A percentile compares a stretch with the other conserved stretches of the same genome.
These are phyloP conservation scores for Denticeps clupeoides DNA, from an alignment of 2,797 vertebrate genomes.

Conservation along the genomic window DNA sequence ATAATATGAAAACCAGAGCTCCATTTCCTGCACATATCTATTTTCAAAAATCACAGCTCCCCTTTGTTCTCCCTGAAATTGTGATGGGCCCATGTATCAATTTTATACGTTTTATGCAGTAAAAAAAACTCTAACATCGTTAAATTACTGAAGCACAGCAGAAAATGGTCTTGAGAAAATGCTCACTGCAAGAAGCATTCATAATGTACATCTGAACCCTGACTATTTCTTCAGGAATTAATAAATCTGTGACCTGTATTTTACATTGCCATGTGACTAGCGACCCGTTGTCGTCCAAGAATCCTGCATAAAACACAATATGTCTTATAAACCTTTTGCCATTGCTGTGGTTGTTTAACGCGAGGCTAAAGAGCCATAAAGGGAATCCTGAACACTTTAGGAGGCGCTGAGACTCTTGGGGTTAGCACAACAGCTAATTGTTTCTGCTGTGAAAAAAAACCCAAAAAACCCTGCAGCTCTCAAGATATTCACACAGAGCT, in stretches of 20 bases:
- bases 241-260: slow-evolving; percentile 50
- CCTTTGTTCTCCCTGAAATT: too few species aligned
- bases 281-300: slow-evolving; percentile 49
- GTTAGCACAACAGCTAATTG: slow-evolving; percentile 64
- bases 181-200: neutral
- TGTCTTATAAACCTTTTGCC: slow-evolving; percentile 45
- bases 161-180: too few species aligned
- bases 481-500: slow-evolving; percentile 46
- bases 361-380: slow-evolving; percentile 49
- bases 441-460: slow-evolving; percentile 35
- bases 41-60: too few species aligned
- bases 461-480: slow-evolving; percentile 12
- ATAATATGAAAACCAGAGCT: too few species aligned
- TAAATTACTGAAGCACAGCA: too few species aligned
- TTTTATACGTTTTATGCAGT: too few species aligned
- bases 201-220: slow-evolving; percentile 1
- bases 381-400: slow-evolving; percentile 50
- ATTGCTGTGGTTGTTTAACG: slow-evolving; percentile 45
- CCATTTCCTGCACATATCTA: too few species aligned
- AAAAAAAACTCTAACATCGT: too few species aligned
- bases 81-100: too few species aligned
- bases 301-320: slow-evolving; percentile 60
- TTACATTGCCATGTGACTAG: slow-evolving; percentile 47
- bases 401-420: slow-evolving; percentile 44
- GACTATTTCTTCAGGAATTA: slow-evolving; percentile 7